A percentile compares a stretch with the other conserved stretches of the same genome.
Conservation (phyloP, 2,797 vertebrate species). For the Pipistrellus nathusii region DNA sequence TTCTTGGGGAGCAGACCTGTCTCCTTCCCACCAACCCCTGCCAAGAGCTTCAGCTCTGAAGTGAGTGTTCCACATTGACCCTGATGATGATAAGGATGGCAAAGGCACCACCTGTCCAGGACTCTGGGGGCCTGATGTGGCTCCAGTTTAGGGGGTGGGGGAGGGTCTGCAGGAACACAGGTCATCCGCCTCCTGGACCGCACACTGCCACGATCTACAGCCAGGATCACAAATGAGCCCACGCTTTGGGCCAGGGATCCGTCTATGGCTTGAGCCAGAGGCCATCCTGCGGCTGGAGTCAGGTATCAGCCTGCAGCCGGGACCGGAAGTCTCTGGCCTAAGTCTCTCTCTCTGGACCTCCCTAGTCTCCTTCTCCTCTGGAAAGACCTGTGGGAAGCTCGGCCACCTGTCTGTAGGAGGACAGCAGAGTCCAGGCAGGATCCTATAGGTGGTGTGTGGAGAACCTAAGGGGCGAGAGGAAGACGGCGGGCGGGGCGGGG, state of each 20-base stretch:
- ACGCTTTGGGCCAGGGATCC: rapidly evolving
- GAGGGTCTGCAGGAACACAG: too few species aligned
- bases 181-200: too few species aligned
- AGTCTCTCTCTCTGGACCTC: neutral
- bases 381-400: neutral
- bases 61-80: rapidly evolving
- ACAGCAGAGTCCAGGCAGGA: neutral
- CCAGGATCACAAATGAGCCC: neutral
- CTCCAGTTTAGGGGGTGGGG: too few species aligned
- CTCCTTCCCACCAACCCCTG: neutral
- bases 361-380: neutral
- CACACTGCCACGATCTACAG: too few species aligned
- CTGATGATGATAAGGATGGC: neutral
- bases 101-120: neutral
- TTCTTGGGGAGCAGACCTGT: rapidly evolving
- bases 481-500: too few species aligned
- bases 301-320: neutral
- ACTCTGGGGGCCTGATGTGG: neutral
- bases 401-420: neutral
- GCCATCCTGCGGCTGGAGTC: neutral
- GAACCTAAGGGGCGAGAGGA: neutral
- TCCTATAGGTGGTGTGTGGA: rapidly evolving
- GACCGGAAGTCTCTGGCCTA: neutral
- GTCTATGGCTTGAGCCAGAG: neutral
- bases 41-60: neutral